phyloP scores from a whole-genome alignment of 2,113 vertebrate species.

The Cyphomyrus discorhynchus region DNA sequence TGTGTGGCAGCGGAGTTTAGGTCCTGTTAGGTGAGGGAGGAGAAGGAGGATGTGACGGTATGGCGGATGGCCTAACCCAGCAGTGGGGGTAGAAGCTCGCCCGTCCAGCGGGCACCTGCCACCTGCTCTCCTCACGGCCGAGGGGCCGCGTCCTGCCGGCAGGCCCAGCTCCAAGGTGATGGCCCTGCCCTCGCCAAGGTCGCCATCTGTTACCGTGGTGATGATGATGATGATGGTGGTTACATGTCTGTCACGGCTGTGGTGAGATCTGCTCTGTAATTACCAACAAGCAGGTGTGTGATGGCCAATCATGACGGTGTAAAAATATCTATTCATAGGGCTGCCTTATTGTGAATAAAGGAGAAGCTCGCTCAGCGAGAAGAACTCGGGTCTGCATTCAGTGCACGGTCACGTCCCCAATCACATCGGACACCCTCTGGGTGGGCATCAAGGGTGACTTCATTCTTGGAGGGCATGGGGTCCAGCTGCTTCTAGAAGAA shows the following conservation, averaged over 20 bases:
- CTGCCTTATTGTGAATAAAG: not conserved
- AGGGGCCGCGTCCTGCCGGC: slow-evolving; percentile 59
- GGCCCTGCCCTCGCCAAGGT: not conserved
- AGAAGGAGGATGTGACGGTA: slow-evolving; percentile 51
- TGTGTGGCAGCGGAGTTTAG: slow-evolving; percentile 55
- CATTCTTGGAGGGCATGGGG: not conserved
- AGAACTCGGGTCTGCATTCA: not conserved
- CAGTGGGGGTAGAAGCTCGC: slow-evolving; percentile 49
- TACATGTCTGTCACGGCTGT: not conserved
- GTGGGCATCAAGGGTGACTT: not conserved
- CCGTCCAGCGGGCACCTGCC: slow-evolving; percentile 50
- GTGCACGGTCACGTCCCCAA: not conserved
- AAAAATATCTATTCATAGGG: not conserved
- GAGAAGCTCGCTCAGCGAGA: not conserved
- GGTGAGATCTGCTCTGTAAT: not conserved
- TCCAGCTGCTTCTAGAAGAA: not conserved
- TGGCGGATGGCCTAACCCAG: slow-evolving; percentile 55
- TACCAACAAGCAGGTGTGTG: not conserved
- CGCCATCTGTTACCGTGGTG: not conserved
- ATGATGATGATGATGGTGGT: not conserved
- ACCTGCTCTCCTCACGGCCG: slow-evolving; percentile 59
- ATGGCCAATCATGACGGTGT: not conserved
- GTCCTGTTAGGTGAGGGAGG: slow-evolving; percentile 49
- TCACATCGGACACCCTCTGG: not conserved
- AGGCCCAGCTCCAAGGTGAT: slow-evolving; percentile 57